These are phyloP conservation scores for Silvanus unidentatus DNA, from an alignment of 2,888 invertebrate species.

Conservation along the genomic window DNA sequence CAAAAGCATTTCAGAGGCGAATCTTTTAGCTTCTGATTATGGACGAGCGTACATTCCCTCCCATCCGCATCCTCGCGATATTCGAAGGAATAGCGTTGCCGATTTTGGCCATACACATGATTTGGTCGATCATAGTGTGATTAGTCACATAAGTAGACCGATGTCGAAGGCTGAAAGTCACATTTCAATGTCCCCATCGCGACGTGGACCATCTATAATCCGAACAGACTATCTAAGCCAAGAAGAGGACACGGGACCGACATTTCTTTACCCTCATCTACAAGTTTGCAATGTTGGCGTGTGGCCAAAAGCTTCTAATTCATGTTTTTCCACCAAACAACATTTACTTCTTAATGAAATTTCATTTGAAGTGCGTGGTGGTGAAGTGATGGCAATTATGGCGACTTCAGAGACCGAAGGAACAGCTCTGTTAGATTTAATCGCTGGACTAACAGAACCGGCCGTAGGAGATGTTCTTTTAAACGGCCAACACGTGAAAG, in stretches of 20 bases:
- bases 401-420: conserved; percentile 85
- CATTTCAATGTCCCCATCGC: conserved; percentile 52
- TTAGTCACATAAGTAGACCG: conserved; percentile 46
- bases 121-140: conserved; percentile 49
- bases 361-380: conserved; percentile 83
- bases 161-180: conserved; percentile 62
- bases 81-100: conserved; percentile 56
- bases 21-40: conserved; percentile 63
- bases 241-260: conserved; percentile 51
- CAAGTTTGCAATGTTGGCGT: conserved; percentile 48
- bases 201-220: conserved; percentile 50
- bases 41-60: conserved; percentile 33
- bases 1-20: conserved; percentile 82
- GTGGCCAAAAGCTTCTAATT: conserved; percentile 25
- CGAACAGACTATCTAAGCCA: conserved; percentile 54
- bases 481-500: conserved; percentile 77
- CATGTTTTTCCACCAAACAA: conserved; percentile 32
- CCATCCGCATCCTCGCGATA: conserved; percentile 42
- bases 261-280: conserved; percentile 56
- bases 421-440: conserved; percentile 74
- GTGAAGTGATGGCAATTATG: conserved; percentile 86
- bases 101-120: conserved; percentile 52
- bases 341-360: conserved; percentile 55
- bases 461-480: conserved; percentile 72
- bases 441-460: conserved; percentile 64